Base-by-base conservation (phyloP, 2,113 vertebrate genomes). In the Lampris incognitus region DNA sequence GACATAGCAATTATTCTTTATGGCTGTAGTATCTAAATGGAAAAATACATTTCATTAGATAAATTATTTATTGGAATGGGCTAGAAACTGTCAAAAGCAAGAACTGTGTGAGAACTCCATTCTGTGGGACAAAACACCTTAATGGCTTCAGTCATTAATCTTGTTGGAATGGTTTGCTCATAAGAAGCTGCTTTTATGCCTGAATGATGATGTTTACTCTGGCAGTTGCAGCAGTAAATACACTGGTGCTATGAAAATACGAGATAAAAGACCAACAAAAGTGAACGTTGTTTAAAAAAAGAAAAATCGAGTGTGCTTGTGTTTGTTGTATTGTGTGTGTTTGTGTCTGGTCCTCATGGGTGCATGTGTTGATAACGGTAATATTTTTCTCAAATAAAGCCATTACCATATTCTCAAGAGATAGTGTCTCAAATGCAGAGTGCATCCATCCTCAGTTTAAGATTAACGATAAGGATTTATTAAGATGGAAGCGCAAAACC, bases 401-500 rank as follows among this genome's bases (percentile, higher is more conserved):
- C 77, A 82, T 89, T 82, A 80, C 75, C 55, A 81, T 68, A 51
- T 78, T 79, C 85, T 91, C 74, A 80, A 69, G 67, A 89, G 86
- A 85, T n/a, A 68, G 64, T 67, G 36, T 70, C 69, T 82, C 50
- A 72, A 83, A 78, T 50, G 72, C 75, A 66, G n/a, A 55, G 56
- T 72, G 57, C 66, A 71, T 46, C 49, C 51, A 83, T 72, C 81
- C 78, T 88, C 79, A 83, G 86, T 82, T 65, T 75, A 82, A 80
- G 74, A 88, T 91, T 89, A 88, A 91, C 87, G 88, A 76, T 3
- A 56, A 87, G 89, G 82, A 91, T 90, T 92, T 91, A 91, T 91
- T 88, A 75, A 92, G 76, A 77, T 74, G 85, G 89, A 88, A 87
- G 88, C 87, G 85, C 59, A 81, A 77, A 91, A 66, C 9, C 59